Evolutionary conservation across 2,113 vertebrate genomes (phyloP), one percentile per base, ranked within the genome.

Genomic region (Spea multiplicata): DNA sequence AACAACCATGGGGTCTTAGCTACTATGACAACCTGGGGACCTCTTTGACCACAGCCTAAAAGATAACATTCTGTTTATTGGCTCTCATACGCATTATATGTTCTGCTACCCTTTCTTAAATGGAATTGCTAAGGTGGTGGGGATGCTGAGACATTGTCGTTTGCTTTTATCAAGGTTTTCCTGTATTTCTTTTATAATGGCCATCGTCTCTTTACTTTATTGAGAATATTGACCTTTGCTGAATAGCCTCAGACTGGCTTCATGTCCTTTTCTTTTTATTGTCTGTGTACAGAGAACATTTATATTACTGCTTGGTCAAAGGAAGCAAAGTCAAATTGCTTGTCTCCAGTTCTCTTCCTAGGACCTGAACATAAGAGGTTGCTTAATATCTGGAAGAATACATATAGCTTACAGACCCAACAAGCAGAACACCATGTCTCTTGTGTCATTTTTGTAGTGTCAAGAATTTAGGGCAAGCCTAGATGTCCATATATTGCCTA

Each of bases 381-480:
- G 55, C 10, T 59, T 59, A 59, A 59, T 59, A 59, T 59, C 55
- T 59, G 8, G 4, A 59, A 13, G 10, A 59, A 59, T 59, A 12
- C 10, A 59, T 59, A 88, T 74, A 80, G 76, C 81, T 87, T 46
- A 12, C 46, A 71, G 70, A 59, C 14, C 6, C 55, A 12, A 30
- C 30, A 30, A 30, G 30, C 30, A 30, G 30, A 30, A 30, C 30
- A 30, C 30, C 30, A 30, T 30, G 30, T 30, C 30, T 30, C 30
- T 30, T 30, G 30, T 30, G 30, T 30, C 30, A 30, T 30, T 30
- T 30, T 30, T 30, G 30, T 30, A 30, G 30, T 30, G 30, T 30
- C 30, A 30, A 30, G 30, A 30, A 30, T 30, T 30, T 30, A 30
- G 30, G 2, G 30, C 30, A 30, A 30, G 30, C 30, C 30, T 30